These are phyloP conservation scores for Shargacucullia verbasci DNA, from an alignment of 2,888 invertebrate genomes.

Conservation along the genomic window DNA sequence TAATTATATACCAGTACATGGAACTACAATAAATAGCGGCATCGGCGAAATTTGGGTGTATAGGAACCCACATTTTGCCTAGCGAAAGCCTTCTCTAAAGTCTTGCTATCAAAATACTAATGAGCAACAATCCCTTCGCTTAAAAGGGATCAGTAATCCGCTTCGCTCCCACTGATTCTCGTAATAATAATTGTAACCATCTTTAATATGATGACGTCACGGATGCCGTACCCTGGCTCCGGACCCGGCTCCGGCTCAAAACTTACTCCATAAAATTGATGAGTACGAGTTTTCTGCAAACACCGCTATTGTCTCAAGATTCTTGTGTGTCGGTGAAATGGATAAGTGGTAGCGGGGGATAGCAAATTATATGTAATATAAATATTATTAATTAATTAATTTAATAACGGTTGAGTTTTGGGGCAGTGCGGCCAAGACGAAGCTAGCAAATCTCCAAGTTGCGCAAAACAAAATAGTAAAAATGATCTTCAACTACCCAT, in stretches of 20 bases:
- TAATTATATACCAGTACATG: too few species aligned
- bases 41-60: too few species aligned
- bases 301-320: conserved; percentile 50
- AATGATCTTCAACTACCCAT: too few species aligned
- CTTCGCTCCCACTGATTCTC: conserved; percentile 12
- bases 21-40: too few species aligned
- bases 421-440: too few species aligned
- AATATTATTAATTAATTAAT: too few species aligned
- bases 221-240: conserved; percentile 23
- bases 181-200: conserved; percentile 48
- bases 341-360: conserved; percentile 3
- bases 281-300: conserved; percentile 54
- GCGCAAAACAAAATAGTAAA: too few species aligned
- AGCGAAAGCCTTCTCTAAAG: too few species aligned
- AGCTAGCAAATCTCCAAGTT: too few species aligned
- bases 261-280: conserved; percentile 60
- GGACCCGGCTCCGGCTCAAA: conserved; percentile 39
- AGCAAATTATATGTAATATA: too few species aligned
- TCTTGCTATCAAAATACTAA: neutral
- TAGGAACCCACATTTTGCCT: too few species aligned
- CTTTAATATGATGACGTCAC: conserved; percentile 50
- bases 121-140: conserved; percentile 13
- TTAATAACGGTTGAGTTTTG: too few species aligned
- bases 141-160: conserved; percentile 29
- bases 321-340: conserved; percentile 12